Evolutionary conservation across 2,113 vertebrate species (phyloP), one percentile per base, ranked within the genome.

Genomic region (Pluvianellus socialis): DNA sequence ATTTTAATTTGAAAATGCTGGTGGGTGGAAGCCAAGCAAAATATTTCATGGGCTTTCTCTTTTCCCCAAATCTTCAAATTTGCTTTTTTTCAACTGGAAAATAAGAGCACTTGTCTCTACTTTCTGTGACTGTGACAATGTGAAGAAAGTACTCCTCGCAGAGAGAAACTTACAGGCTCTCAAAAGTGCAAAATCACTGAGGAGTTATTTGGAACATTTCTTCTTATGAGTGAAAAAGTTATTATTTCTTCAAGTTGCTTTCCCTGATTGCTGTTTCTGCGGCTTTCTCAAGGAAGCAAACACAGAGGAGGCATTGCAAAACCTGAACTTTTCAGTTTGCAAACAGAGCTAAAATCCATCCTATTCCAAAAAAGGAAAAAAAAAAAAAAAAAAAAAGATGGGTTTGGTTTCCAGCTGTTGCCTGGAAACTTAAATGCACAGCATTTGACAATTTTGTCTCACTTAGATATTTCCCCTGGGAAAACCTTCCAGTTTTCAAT

Each of bases 381-480:
- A 90, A 75, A 32, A 44, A 44, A 55, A 86, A 91, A 73, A 55
- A 90, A 75, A 32, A 44, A 44, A 55, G 84, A 91, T 70, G 50
- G 20, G 4, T 38, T 85, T 28, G 65, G 32, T 83, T 95, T 80
- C 83, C 82, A 71, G 42, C 67, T 83, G 83, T 93, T 89, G 79
- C 92, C 79, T 91, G 72, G 83, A 86, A 92, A 86, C 79, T 88
- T 79, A 67, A 82, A 86, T 4, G 40, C 61, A 52, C 74, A 85
- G 35, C 45, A 67, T 62, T 59, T 80, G 81, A 82, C 73, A 85
- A 75, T 92, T 96, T 67, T 74, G 68, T 95, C 93, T 96, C 93
- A 70, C 86, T 92, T 62, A 61, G 59, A 91, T 49, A 83, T 80
- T 95, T 56, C 91, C 89, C 73, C 24, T 58, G 59, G 94, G 89